phyloP scores from a whole-genome alignment of 23 tunicate species.

The Trididemnum nubilum region DNA sequence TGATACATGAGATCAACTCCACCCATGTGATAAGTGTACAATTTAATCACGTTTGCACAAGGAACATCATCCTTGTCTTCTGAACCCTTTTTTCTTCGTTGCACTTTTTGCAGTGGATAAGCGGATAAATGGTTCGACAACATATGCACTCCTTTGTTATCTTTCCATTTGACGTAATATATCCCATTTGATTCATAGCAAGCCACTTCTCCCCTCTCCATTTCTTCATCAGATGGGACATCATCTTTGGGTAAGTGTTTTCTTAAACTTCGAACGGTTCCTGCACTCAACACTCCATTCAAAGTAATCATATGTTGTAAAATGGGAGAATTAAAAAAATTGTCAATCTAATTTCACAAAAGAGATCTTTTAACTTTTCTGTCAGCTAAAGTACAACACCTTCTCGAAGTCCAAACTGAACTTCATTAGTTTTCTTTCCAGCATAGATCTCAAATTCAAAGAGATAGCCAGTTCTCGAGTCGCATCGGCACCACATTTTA shows the following conservation, averaged over 20 bases:
- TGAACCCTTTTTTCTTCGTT: conserved; percentile 16
- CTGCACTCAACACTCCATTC: background rate
- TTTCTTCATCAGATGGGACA: conserved; percentile 3
- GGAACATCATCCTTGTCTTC: background rate
- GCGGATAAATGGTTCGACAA: conserved; percentile 9
- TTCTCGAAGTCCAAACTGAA: background rate
- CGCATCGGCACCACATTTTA: conserved; percentile 28
- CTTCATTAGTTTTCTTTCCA: conserved; percentile 5
- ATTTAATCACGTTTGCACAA: background rate
- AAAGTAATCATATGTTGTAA: background rate
- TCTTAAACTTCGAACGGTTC: background rate
- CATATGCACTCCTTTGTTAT: conserved; percentile 24
- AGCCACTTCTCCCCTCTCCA: background rate
- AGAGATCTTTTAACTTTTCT: background rate
- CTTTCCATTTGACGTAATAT: conserved; percentile 6
- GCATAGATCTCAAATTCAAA: conserved; percentile 7
- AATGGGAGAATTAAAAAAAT: conserved; percentile 25
- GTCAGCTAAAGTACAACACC: conserved; percentile 20
- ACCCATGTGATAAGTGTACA: background rate
- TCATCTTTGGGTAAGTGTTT: conserved; percentile 13
- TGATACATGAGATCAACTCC: conserved; percentile 14
- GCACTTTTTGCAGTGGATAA: conserved; percentile 13
- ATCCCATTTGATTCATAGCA: conserved; percentile 6
- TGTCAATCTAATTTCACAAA: conserved; percentile 10
- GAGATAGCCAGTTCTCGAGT: conserved; percentile 11